Conservation (phyloP, 64 coral and sea anemone genomes). For the Astreopora myriophthalma region DNA sequence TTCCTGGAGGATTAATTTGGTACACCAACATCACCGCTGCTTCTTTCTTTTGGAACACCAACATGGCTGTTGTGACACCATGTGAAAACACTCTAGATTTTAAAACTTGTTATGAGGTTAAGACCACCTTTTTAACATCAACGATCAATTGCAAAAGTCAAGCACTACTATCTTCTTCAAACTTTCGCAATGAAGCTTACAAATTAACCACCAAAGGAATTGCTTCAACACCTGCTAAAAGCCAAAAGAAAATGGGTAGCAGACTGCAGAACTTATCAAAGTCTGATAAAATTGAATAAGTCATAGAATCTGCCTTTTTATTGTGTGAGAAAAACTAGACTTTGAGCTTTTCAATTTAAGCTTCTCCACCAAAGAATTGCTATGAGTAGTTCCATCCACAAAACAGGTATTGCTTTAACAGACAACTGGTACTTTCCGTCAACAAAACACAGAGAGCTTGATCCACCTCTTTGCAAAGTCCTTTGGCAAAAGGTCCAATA, state of each 20-base stretch:
- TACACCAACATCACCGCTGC: no score
- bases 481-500: conserved; percentile 30
- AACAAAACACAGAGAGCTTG: background rate
- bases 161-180: background rate
- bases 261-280: background rate
- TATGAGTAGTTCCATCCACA: conserved; percentile 12
- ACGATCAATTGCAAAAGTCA: no score
- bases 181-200: background rate
- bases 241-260: background rate
- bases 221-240: background rate
- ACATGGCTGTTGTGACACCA: no score
- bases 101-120: no score
- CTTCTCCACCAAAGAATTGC: conserved; percentile 22
- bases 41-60: no score
- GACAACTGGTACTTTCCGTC: conserved; percentile 14
- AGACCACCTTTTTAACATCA: no score
- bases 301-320: background rate
- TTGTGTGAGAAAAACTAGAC: background rate
- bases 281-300: background rate
- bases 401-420: background rate
- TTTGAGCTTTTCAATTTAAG: conserved; percentile 20
- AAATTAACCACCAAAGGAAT: background rate
- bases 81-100: no score
- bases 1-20: no score
- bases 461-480: conserved; percentile 18